phyloP scores from a whole-genome alignment of 2,797 vertebrate species.

The Dallia pectoralis region DNA sequence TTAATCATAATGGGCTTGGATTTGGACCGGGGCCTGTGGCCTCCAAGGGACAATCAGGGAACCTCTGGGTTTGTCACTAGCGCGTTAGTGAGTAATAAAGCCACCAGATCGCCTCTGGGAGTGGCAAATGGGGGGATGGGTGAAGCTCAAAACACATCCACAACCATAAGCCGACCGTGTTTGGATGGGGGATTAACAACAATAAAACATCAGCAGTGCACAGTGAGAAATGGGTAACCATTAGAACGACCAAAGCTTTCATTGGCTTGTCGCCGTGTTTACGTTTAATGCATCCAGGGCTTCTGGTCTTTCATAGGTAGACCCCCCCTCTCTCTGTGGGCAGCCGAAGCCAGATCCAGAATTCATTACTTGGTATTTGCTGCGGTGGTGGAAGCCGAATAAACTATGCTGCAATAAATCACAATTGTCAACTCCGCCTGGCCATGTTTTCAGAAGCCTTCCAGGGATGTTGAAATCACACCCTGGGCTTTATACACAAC shows the following conservation, averaged over 20 bases:
- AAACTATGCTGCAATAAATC: conserved; percentile 49
- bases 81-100: conserved; percentile 30
- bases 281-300: background rate
- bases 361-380: conserved; percentile 33
- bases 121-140: conserved; percentile 4
- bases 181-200: conserved; percentile 10
- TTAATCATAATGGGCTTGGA: conserved; percentile 26
- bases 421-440: conserved; percentile 37
- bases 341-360: conserved; percentile 19
- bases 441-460: conserved; percentile 26
- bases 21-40: conserved; percentile 1
- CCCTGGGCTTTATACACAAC: background rate
- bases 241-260: background rate
- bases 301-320: background rate
- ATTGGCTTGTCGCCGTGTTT: background rate
- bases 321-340: background rate
- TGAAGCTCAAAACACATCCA: conserved; percentile 41
- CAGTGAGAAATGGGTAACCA: background rate
- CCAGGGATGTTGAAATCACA: conserved; percentile 37
- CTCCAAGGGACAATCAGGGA: conserved; percentile 36
- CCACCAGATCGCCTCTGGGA: conserved; percentile 18
- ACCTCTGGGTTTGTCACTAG: conserved; percentile 14
- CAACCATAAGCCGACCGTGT: conserved; percentile 14
- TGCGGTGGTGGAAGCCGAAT: conserved; percentile 37
- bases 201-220: background rate